These are phyloP conservation scores for Stenotaenia linearis DNA, from an alignment of 2,888 invertebrate species.

Conservation along the genomic window DNA sequence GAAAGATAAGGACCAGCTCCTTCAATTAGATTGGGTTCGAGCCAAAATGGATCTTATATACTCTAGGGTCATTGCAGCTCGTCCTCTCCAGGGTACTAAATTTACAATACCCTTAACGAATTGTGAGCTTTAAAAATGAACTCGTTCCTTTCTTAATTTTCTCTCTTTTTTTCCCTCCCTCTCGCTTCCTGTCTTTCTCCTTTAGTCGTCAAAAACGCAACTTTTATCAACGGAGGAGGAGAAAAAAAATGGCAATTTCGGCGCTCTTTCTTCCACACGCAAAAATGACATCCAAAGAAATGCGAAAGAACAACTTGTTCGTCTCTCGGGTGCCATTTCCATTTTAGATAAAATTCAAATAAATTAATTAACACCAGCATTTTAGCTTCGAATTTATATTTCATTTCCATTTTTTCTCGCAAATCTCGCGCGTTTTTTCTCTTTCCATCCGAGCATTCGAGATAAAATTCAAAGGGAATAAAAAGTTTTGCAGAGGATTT, in stretches of 20 bases:
- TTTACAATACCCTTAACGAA: neutral
- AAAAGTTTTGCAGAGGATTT: neutral
- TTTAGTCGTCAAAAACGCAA: too few species aligned
- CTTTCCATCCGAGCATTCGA: too few species aligned
- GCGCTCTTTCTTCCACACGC: neutral
- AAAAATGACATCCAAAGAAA: neutral
- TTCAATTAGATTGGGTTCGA: constrained; percentile 14
- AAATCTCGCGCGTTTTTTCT: too few species aligned
- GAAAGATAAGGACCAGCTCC: constrained; percentile 5
- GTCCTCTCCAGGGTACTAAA: neutral
- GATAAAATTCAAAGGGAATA: too few species aligned
- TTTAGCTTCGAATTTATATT: neutral
- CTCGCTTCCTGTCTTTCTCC: neutral
- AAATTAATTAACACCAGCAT: neutral
- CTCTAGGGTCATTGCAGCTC: neutral
- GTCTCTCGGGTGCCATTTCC: neutral
- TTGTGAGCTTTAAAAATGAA: neutral
- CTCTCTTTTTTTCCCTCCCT: neutral
- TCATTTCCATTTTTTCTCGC: neutral
- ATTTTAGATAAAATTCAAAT: neutral
- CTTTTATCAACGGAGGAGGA: too few species aligned
- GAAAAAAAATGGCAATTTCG: neutral
- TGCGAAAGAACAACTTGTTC: neutral
- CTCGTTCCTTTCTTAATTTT: neutral
- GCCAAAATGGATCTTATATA: neutral